Evolutionary conservation across 2,113 vertebrate species (phyloP).

Genomic region (Perca flavescens): DNA sequence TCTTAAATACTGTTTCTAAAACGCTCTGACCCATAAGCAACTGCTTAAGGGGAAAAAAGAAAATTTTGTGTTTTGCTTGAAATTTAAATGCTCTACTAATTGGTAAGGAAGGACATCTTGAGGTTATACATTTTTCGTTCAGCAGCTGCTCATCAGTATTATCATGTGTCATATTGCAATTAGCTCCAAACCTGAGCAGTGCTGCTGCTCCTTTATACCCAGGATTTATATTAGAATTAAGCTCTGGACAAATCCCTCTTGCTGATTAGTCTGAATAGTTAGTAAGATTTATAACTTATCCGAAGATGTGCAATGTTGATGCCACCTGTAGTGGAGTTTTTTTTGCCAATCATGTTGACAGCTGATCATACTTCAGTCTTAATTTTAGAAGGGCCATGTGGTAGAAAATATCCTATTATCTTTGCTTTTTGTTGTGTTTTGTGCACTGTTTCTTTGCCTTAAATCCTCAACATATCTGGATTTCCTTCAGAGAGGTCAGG

Average conservation of each 20-base stretch:
- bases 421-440: background rate
- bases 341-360: no score
- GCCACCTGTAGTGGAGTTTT: background rate
- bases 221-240: background rate
- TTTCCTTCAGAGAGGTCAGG: slow-evolving; percentile 1
- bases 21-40: background rate
- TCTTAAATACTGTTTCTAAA: background rate
- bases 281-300: background rate
- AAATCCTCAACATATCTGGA: background rate
- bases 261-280: background rate
- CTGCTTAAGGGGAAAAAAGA: background rate
- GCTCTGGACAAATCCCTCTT: background rate
- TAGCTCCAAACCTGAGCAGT: background rate
- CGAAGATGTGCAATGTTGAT: background rate
- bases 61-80: slow-evolving; percentile 2
- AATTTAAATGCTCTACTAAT: background rate
- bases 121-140: background rate
- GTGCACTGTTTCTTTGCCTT: background rate
- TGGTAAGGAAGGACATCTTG: slow-evolving; percentile 21
- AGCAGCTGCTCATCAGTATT: slow-evolving; percentile 6
- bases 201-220: background rate
- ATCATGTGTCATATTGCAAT: slow-evolving; percentile 11
- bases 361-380: background rate
- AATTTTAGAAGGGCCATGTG: background rate
- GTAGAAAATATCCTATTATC: background rate